A percentile compares a stretch with the other conserved stretches of the same genome.
Conservation (phyloP, 2,797 vertebrate species). For the Glyptemys insculpta region DNA sequence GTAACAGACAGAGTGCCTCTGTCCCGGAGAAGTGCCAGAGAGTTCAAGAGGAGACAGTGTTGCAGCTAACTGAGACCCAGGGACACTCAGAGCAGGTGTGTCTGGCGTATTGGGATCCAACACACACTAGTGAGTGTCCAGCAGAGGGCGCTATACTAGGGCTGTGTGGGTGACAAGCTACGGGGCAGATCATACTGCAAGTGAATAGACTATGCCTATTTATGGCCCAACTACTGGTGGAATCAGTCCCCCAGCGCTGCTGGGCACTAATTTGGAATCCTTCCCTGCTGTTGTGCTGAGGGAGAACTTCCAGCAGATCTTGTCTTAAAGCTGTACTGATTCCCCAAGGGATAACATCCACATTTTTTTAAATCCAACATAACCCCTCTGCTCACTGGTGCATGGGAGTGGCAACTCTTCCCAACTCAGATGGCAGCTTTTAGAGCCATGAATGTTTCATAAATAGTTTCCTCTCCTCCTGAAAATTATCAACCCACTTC, state of each 20-base stretch:
- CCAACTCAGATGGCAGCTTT: background rate
- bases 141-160: no score
- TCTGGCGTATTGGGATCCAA: no score
- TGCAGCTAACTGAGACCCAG: background rate
- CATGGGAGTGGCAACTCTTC: constrained; percentile 8
- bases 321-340: background rate
- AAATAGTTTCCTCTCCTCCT: constrained; percentile 5
- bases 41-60: background rate
- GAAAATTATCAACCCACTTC: constrained; percentile 31
- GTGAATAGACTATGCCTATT: background rate
- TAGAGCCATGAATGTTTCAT: constrained; percentile 16
- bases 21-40: background rate
- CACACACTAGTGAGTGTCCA: no score
- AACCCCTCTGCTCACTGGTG: constrained; percentile 16
- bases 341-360: background rate
- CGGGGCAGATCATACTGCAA: background rate
- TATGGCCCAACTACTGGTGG: background rate
- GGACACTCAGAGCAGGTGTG: background rate
- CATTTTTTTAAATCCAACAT: background rate
- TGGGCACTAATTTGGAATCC: accelerated
- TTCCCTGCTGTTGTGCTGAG: background rate
- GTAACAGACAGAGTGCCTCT: no score
- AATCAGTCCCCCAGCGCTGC: accelerated
- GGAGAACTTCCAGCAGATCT: background rate
- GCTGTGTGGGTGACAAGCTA: background rate